Base-by-base conservation (phyloP, 2,888 invertebrate species). In the Chelonus formosanus region DNA sequence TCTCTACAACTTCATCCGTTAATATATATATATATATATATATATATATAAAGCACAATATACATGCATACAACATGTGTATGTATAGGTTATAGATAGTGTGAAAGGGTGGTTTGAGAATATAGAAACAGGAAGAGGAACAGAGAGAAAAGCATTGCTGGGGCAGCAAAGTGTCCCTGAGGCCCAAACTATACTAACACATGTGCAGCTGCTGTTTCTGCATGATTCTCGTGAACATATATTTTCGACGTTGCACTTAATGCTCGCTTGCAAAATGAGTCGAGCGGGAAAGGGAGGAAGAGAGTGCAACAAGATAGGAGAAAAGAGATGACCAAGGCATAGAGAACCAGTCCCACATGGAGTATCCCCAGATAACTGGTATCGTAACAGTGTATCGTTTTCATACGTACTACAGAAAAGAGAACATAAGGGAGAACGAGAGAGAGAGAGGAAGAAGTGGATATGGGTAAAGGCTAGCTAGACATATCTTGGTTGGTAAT, bases 191-290 rank as follows among this genome's bases (percentile, higher is more conserved):
- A 59, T 58, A 63, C 67, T 63, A 65, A 43, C 57, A 65, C 50
- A 63, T 56, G 65, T 50, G 50, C 34, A 58, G 47, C 36, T 59
- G 55, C 63, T 66, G 65, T 61, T 67, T 64, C 67, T 70, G 67
- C 69, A 73, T 70, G 73, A 73, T 73, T 68, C 70, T 67, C 71
- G 62, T 59, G 70, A 71, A 67, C 73, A 68, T 72, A 73, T 71
- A 71, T 72, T 67, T 68, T 65, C 71, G 65, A 67, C 69, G 73
- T 72, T 70, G 74, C 75, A 72, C 72, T 75, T 75, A 74, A 75
- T 74, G 71, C 74, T 55, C 68, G 73, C 70, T 69, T 71, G 69
- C 70, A 70, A 75, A 75, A 74, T 75, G 74, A 74, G 69, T 68
- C 63, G 71, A 67, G 67, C 56, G 67, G 63, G 67, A 72, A 64